Conservation (phyloP, 1,140 invertebrate genomes). For the Aphaenogaster rudis region DNA sequence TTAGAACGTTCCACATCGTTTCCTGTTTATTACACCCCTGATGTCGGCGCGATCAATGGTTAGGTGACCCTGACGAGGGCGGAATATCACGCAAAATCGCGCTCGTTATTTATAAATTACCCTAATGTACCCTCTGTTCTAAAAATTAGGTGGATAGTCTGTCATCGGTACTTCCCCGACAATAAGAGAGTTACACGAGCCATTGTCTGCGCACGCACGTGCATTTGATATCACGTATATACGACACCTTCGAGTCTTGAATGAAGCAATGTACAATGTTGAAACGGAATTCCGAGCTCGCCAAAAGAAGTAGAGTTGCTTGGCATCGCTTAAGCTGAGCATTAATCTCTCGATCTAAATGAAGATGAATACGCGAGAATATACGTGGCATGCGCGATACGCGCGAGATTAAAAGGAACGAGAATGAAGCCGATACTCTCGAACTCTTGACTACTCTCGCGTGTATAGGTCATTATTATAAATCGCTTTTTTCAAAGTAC, state of each 20-base stretch:
- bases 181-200: not conserved
- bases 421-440: not conserved
- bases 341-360: slow-evolving; percentile 24
- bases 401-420: not conserved
- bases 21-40: slow-evolving; percentile 67
- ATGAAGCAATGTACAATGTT: slow-evolving; percentile 23
- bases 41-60: slow-evolving; percentile 40
- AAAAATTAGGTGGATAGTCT: slow-evolving; percentile 19
- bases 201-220: not conserved
- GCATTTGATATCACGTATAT: not conserved
- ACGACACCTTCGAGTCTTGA: slow-evolving; percentile 1
- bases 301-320: slow-evolving; percentile 1
- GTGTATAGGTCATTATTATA: not conserved
- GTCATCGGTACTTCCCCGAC: not conserved
- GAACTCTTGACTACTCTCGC: not conserved
- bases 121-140: slow-evolving; percentile 6
- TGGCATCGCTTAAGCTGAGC: not conserved
- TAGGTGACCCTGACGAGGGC: slow-evolving; percentile 20
- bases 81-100: slow-evolving; percentile 38
- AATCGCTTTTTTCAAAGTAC: slow-evolving; percentile 20
- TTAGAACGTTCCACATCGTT: slow-evolving; percentile 70
- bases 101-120: not conserved
- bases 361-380: not conserved
- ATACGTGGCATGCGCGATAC: not conserved
- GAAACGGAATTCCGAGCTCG: not conserved